Evolutionary conservation across 2,888 invertebrate genomes (phyloP), one percentile per base, ranked within the genome.

Genomic region (Ypsolopha scabrella): DNA sequence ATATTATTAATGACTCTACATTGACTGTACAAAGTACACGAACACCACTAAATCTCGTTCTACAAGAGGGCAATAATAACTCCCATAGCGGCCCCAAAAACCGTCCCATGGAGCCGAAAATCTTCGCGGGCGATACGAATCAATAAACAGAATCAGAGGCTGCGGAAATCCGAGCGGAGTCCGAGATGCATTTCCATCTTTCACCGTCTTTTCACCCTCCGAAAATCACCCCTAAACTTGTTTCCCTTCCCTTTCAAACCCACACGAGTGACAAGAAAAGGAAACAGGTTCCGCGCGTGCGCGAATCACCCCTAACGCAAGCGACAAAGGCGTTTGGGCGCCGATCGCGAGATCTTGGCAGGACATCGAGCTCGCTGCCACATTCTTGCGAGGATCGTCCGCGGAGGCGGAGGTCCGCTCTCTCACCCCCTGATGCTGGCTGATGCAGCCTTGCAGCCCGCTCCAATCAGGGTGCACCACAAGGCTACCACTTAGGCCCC

Each of bases 131-230:
- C 76, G 24, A 24, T 75, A 72, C 75, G 75, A 85, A 85, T 85
- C 85, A 82, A 86, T 86, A 85, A 85, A 80, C 80, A 80, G 83
- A 82, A 83, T 86, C 83, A 80, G 78, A 67, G 76, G 75, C 80
- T 70, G 75, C 80, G 85, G 85, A 86, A 83, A 85, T 83, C 83
- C 82, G 83, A 81, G 77, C 81, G 70, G 70, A 78, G 77, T 80
- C 74, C 75, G 75, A 82, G 81, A 85, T 86, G 85, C 83, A 86
- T 81, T 85, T 83, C 83, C 83, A 83, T 82, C 81, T 80, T 81
- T 79, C 81, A 78, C 72, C 78, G 80, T 80, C 79, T 80, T 74
- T 76, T 78, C 82, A 83, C 85, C 85, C 85, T 82, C 80, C 81
- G 74, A 77, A 80, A 67, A 77, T 73, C 80, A 76, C 80, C 83